Base-by-base conservation (phyloP, 2,113 vertebrate genomes). In the Oryzias woworae region DNA sequence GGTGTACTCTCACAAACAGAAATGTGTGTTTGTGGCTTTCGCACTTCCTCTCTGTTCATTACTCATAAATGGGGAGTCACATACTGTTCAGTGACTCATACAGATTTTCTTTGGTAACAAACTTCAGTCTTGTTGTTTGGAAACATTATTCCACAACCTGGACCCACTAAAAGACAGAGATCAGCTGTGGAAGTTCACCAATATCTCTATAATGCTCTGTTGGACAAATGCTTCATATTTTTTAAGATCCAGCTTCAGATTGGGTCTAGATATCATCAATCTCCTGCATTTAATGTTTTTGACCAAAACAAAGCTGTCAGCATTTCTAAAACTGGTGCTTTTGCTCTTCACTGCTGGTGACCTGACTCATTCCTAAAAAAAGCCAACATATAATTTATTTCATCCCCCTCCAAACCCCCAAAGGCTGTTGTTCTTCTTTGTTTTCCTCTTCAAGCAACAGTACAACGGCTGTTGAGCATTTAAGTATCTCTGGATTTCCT, bases 81-180 rank as follows among this genome's bases (percentile, higher is more conserved):
- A 12, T 36, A 12, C 36, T 36, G 8, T 71, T 75, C 31, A 26
- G 51, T 66, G 60, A 68, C 50, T 70, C 60, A 63, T 67, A 56
- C 53, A 54, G n/a, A 46, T 55, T 7, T n/a, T 41, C 63, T 82
- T 75, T 66, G 47, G 50, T 54, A 74, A 82, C 64, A 68, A 24
- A 57, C 71, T 71, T 75, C 59, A 74, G 59, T 71, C 47, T 47
- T 36, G 52, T 55, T 66, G 44, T 47, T 43, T 6, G 31, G 46
- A 71, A 59, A 77, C 75, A 71, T 72, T 69, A 58, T 46, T 12
- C 78, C 56, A 49, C 64, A 75, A 82, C 69, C 62, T 65, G 76
- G 76, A 61, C 50, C 74, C 53, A 62, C 63, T 85, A 78, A 73
- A 62, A 44, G 46, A 14, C 41, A 2, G 26, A 64, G 2, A 36